phyloP scores from a whole-genome alignment of 2,888 invertebrate species.

The Drosophila robusta region DNA sequence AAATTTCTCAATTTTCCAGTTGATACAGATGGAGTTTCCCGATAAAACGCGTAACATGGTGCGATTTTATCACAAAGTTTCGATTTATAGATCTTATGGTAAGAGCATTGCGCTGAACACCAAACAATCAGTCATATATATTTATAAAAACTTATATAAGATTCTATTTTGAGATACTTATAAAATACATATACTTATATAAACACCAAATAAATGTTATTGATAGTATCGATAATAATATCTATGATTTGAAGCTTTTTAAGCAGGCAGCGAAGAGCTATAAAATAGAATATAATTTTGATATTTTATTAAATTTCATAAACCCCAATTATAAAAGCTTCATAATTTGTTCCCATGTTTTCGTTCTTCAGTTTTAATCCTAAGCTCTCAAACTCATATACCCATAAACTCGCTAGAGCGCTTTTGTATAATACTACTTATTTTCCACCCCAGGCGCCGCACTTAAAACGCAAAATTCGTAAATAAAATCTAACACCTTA shows the following conservation, averaged over 20 bases:
- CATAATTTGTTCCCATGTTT: not conserved
- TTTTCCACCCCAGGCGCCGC: not conserved
- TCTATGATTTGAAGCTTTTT: not conserved
- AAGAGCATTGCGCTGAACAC: too few species aligned
- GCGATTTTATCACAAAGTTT: too few species aligned
- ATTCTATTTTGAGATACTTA: too few species aligned
- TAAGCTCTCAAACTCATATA: not conserved
- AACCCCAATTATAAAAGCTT: not conserved
- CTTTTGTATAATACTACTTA: slow-evolving; percentile 2
- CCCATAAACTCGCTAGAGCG: not conserved
- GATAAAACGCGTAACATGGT: too few species aligned
- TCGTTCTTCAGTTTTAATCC: not conserved
- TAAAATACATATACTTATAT: too few species aligned
- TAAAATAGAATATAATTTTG: too few species aligned
- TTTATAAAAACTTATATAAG: too few species aligned
- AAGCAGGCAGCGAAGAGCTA: not conserved
- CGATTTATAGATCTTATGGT: too few species aligned
- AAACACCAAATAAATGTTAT: too few species aligned
- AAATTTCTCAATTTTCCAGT: too few species aligned
- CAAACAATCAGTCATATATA: too few species aligned
- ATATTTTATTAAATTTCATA: not conserved
- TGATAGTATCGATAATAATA: not conserved
- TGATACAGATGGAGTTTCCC: too few species aligned
- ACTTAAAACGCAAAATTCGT: not conserved
- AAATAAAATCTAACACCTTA: slow-evolving; percentile 49